These are phyloP conservation scores for Drosophila merina DNA, from an alignment of 2,888 invertebrate genomes.

Conservation along the genomic window DNA sequence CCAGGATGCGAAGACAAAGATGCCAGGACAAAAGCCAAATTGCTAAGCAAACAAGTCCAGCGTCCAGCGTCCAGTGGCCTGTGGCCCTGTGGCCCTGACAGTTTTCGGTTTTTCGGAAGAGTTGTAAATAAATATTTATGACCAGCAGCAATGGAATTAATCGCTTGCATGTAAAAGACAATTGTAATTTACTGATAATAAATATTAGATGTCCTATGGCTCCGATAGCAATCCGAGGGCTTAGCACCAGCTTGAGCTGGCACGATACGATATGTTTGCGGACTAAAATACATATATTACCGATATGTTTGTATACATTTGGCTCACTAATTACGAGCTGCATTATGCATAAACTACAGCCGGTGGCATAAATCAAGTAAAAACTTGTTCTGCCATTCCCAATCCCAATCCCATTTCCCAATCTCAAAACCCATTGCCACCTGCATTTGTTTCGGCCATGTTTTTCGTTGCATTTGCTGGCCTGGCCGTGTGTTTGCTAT, in stretches of 20 bases:
- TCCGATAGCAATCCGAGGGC: slow-evolving; percentile 38
- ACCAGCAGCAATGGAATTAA: slow-evolving; percentile 51
- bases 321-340: slow-evolving; percentile 68
- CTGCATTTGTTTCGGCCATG: slow-evolving; percentile 29
- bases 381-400: slow-evolving; percentile 30
- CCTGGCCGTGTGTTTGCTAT: slow-evolving; percentile 67
- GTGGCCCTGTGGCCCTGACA: slow-evolving; percentile 64
- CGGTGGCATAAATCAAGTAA: slow-evolving; percentile 67
- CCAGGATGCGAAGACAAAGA: slow-evolving; percentile 32
- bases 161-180: slow-evolving; percentile 70
- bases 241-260: slow-evolving; percentile 27
- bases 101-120: slow-evolving; percentile 54
- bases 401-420: slow-evolving; percentile 6
- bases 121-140: slow-evolving; percentile 78
- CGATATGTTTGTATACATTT: slow-evolving; percentile 27
- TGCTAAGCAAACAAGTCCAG: slow-evolving; percentile 54
- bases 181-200: slow-evolving; percentile 79
- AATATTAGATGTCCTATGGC: slow-evolving; percentile 64
- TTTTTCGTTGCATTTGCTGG: slow-evolving; percentile 32
- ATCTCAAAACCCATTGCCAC: slow-evolving; percentile 19
- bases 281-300: not conserved
- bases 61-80: slow-evolving; percentile 9
- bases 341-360: slow-evolving; percentile 76
- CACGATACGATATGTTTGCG: slow-evolving; percentile 29
- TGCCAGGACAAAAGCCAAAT: slow-evolving; percentile 49